phyloP scores from a whole-genome alignment of 2,113 vertebrate genomes.

The Crocuta crocuta region DNA sequence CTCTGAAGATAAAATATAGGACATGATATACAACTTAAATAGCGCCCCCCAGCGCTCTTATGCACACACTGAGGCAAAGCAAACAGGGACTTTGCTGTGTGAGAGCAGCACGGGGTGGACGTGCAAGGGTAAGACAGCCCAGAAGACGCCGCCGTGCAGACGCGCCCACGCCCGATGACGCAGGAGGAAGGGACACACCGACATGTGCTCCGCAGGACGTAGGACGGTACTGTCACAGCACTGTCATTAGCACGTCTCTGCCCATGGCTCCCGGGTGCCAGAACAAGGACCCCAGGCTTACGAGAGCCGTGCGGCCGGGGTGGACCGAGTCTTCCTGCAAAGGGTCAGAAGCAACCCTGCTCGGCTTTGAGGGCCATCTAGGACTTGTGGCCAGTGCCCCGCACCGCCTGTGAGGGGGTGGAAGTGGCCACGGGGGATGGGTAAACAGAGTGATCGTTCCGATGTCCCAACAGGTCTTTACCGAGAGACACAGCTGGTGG shows the following conservation, averaged over 20 bases:
- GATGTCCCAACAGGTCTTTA: too few relatives aligned
- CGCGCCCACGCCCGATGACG: rapidly evolving
- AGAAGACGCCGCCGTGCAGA: too few relatives aligned
- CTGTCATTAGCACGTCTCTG: too few relatives aligned
- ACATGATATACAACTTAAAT: too few relatives aligned
- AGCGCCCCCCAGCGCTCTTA: too few relatives aligned
- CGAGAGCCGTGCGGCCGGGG: rapidly evolving
- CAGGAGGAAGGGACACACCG: not conserved
- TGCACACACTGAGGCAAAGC: too few relatives aligned
- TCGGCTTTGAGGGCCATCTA: not conserved
- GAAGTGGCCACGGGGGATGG: rapidly evolving
- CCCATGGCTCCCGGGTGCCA: not conserved
- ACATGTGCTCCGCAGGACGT: too few relatives aligned
- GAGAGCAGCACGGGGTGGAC: not conserved
- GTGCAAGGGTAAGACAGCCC: too few relatives aligned
- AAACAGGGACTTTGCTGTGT: not conserved
- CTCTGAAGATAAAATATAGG: not conserved
- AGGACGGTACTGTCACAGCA: too few relatives aligned
- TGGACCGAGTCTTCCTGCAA: not conserved
- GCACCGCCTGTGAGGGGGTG: not conserved
- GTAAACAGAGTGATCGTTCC: not conserved
- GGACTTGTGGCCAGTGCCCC: not conserved
- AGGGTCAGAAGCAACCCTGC: not conserved
- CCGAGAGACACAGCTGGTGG: not conserved
- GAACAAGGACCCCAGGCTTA: too few relatives aligned